Base-by-base conservation (phyloP, 2,797 vertebrate species). In the Kryptopterus vitreolus region DNA sequence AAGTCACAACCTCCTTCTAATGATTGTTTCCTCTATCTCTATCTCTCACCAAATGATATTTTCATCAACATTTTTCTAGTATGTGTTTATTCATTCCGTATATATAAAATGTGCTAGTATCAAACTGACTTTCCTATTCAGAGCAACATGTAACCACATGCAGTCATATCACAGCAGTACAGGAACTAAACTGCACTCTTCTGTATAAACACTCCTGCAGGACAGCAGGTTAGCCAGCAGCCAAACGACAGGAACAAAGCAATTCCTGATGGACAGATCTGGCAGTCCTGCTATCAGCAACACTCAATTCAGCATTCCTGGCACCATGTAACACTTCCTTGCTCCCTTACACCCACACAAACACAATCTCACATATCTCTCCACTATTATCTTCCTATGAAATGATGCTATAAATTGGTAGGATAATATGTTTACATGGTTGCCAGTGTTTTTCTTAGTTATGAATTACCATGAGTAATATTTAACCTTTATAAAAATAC, bases 241-340 rank as follows among this genome's bases (percentile, higher is more conserved):
- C 84, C 72, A 77, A 69, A 76, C 52, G 43, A 35, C 38, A 20
- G 31, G 1, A 52, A 83, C 58, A 73, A 81, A 61, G 69, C 52
- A 35, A 73, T 76, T 53, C 68, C 82, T 75, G 83, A 84, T 78
- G 82, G 78, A 79, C 70, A 73, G 48, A 69, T 78, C 83, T 86
- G 87, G 86, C 86, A 18, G 46, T 20, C 66, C 68, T 31, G 46
- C 82, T 69, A 82, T 84, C 72, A 86, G 76, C 78, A 83, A 80
- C 76, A 68, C 77, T 82, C 80, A 80, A 75, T 83, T 85, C 81
- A 81, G 81, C 83, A 85, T 82, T 84, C 78, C 76, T 83, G 82
- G 83, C 83, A 86, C 58, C 35, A 38, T 3, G 48, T 1, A 48
- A 65, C 59, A 55, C 62, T 69, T 79, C 58, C 43, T n/a, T 53